phyloP scores from a whole-genome alignment of 2,113 vertebrate genomes.

The Syngnathoides biaculeatus region DNA sequence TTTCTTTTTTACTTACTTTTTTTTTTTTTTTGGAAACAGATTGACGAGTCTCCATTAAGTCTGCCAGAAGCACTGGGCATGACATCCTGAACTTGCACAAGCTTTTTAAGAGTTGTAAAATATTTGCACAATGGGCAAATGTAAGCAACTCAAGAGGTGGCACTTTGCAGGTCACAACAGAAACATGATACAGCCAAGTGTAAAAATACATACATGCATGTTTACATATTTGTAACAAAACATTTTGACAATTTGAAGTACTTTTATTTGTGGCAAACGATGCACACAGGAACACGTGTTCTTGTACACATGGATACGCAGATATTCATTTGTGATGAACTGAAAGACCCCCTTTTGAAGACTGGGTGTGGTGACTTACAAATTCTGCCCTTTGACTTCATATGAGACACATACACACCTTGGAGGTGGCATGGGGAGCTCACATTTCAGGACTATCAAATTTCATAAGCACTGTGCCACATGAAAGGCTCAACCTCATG shows the following conservation, averaged over 20 bases:
- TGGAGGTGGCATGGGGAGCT: constrained; percentile 33
- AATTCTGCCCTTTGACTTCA: constrained; percentile 61
- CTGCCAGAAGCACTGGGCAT: constrained; percentile 43
- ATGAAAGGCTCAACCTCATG: constrained; percentile 54
- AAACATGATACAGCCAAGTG: neutral
- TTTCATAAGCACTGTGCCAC: constrained; percentile 60
- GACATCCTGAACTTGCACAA: constrained; percentile 14
- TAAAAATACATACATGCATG: neutral
- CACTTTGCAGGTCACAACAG: neutral
- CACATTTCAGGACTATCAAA: constrained; percentile 63
- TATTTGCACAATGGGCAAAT: constrained; percentile 12
- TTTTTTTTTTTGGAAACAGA: constrained; percentile 35
- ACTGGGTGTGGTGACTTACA: constrained; percentile 47
- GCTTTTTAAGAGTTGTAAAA: constrained; percentile 17
- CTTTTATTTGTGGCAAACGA: neutral
- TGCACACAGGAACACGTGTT: constrained; percentile 34
- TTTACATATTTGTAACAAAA: neutral
- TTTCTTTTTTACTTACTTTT: constrained; percentile 19
- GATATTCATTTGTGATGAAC: constrained; percentile 43
- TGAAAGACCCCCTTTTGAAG: constrained; percentile 47
- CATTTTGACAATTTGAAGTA: neutral
- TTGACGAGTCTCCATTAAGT: constrained; percentile 23
- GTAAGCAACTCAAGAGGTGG: neutral
- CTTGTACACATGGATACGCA: constrained; percentile 4
- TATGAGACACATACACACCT: constrained; percentile 24